Conservation (phyloP, 1,140 invertebrate genomes). For the Cotesia chilonis region DNA sequence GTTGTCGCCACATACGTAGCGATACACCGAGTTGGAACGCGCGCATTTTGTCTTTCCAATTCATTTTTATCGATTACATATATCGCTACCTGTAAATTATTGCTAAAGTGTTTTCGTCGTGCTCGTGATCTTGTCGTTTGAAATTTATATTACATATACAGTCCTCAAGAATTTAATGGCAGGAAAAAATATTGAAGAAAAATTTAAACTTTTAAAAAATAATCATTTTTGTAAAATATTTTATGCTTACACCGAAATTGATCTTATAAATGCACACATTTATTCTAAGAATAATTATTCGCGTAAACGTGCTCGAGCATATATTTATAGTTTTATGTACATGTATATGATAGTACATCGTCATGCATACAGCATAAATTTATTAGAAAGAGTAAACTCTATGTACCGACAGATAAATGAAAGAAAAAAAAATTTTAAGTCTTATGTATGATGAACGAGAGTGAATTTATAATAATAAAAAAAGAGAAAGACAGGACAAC, state of each 20-base stretch:
- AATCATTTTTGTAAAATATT: neutral
- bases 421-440: neutral
- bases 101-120: slow-evolving; percentile 33
- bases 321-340: too few species aligned
- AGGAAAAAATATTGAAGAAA: too few species aligned
- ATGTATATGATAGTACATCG: too few species aligned
- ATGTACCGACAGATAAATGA: neutral
- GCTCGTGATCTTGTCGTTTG: neutral
- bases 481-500: slow-evolving; percentile 9
- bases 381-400: neutral
- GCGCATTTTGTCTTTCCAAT: slow-evolving; percentile 28
- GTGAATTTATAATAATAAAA: neutral
- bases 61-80: slow-evolving; percentile 39
- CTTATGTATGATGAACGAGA: neutral
- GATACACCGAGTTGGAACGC: neutral
- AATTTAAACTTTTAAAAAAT: neutral
- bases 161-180: too few species aligned
- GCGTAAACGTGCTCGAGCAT: too few species aligned
- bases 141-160: too few species aligned
- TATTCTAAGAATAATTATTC: too few species aligned
- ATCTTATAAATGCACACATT: too few species aligned
- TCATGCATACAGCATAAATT: too few species aligned
- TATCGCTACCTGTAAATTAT: slow-evolving; percentile 22
- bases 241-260: too few species aligned
- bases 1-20: slow-evolving; percentile 24